These are phyloP conservation scores for Beaufortia kweichowensis DNA, from an alignment of 2,113 vertebrate genomes.

Conservation along the genomic window DNA sequence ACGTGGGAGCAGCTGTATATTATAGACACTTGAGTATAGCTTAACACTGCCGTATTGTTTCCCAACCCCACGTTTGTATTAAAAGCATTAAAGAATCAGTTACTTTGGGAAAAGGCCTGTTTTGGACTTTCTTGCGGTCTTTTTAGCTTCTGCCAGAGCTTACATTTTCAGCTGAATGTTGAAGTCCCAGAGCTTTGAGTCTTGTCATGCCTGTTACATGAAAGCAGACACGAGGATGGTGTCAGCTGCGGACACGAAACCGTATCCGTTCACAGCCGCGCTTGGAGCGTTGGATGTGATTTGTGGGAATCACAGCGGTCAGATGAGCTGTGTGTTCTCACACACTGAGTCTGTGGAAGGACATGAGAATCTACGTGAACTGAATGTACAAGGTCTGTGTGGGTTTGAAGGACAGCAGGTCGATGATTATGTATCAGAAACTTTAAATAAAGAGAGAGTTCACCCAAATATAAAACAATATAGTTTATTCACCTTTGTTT, in stretches of 20 bases:
- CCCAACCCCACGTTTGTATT: constrained; percentile 16
- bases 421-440: constrained; percentile 2
- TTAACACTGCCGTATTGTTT: constrained; percentile 43
- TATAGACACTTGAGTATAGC: constrained; percentile 33
- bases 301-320: not conserved
- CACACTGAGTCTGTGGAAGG: not conserved
- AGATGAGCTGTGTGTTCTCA: constrained; percentile 15
- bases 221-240: not conserved
- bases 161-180: not conserved
- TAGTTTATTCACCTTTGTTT: too few species aligned
- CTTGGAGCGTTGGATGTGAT: not conserved
- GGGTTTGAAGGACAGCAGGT: not conserved
- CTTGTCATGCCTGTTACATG: not conserved
- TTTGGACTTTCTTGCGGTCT: constrained; percentile 11
- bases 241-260: constrained; percentile 7
- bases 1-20: constrained; percentile 34
- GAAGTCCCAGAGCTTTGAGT: constrained; percentile 2
- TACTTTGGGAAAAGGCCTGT: constrained; percentile 30
- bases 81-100: constrained; percentile 31
- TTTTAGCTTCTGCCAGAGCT: not conserved
- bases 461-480: too few species aligned
- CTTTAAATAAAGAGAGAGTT: not conserved
- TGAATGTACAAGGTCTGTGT: not conserved
- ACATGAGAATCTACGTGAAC: not conserved
- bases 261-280: not conserved